Conservation (phyloP, 2,113 vertebrate species). For the Martes martes region DNA sequence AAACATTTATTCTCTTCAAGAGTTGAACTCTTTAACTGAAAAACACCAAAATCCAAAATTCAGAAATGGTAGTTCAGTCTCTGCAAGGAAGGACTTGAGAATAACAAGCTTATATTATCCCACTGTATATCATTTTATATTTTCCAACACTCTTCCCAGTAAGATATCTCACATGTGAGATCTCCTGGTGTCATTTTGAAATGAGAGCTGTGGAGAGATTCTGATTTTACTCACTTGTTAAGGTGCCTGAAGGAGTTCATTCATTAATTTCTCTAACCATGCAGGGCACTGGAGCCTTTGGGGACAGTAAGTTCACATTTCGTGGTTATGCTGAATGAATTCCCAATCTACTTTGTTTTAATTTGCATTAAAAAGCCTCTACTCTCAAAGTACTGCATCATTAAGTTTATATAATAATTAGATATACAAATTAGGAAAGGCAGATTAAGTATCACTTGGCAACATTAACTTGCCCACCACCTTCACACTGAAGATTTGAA, state of each 20-base stretch:
- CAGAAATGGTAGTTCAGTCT: neutral
- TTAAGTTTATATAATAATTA: slow-evolving; percentile 57
- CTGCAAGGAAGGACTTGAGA: neutral
- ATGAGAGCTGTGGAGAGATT: neutral
- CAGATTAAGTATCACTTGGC: slow-evolving; percentile 35
- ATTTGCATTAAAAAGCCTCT: slow-evolving; percentile 49
- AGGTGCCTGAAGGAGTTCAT: neutral
- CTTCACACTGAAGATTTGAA: neutral
- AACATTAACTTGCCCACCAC: slow-evolving; percentile 36
- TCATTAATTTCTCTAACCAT: slow-evolving; percentile 17
- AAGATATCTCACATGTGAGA: neutral
- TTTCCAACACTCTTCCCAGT: neutral
- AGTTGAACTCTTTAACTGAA: slow-evolving; percentile 27
- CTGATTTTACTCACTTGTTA: slow-evolving; percentile 1
- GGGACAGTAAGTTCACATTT: neutral
- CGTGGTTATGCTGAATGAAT: slow-evolving; percentile 10
- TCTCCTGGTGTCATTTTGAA: neutral
- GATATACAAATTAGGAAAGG: slow-evolving; percentile 42
- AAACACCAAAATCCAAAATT: slow-evolving; percentile 30
- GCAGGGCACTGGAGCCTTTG: neutral
- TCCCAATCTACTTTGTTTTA: slow-evolving; percentile 23
- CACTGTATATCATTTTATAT: neutral
- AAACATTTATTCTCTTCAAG: slow-evolving; percentile 21
- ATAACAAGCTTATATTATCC: neutral
- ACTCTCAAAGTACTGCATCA: slow-evolving; percentile 36